Evolutionary conservation across 2,888 invertebrate genomes (phyloP).

Genomic region (Nasonovia ribisnigri): DNA sequence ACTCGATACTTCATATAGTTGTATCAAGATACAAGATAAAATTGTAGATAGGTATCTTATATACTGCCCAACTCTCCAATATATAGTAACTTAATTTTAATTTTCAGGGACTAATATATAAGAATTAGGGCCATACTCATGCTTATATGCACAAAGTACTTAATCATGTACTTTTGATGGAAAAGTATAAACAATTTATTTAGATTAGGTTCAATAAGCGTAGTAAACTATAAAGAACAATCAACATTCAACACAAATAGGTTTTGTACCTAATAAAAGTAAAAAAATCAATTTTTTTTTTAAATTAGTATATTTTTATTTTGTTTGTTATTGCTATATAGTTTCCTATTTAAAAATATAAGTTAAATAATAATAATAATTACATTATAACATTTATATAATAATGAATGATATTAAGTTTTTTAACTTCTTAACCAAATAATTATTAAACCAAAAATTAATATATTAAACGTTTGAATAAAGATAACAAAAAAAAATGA

Average conservation of each 20-base stretch:
- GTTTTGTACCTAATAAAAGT: not conserved
- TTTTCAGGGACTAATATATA: too few species aligned
- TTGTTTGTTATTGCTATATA: conserved; percentile 58
- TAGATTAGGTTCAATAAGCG: not conserved
- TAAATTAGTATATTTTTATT: conserved; percentile 43
- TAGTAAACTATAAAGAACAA: not conserved
- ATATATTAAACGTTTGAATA: conserved; percentile 43
- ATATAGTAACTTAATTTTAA: too few species aligned
- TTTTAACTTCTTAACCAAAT: conserved; percentile 52
- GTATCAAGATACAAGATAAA: too few species aligned
- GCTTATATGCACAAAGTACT: not conserved
- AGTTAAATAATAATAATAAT: conserved; percentile 47
- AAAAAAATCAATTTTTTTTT: not conserved
- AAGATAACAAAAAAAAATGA: conserved; percentile 31
- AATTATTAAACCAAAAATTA: conserved; percentile 52
- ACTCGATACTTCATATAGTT: too few species aligned
- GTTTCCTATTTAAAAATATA: conserved; percentile 50
- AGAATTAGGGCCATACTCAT: too few species aligned
- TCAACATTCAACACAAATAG: not conserved
- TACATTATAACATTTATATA: conserved; percentile 16
- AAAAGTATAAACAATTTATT: not conserved
- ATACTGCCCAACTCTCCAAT: too few species aligned
- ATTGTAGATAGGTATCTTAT: too few species aligned
- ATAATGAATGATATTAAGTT: conserved; percentile 40
- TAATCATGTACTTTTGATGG: not conserved